Percentiles rank a stretch among this genome's conserved stretches.
phyloP scores from a whole-genome alignment of 2,888 invertebrate species.

The Lasioglossum zephyrum region DNA sequence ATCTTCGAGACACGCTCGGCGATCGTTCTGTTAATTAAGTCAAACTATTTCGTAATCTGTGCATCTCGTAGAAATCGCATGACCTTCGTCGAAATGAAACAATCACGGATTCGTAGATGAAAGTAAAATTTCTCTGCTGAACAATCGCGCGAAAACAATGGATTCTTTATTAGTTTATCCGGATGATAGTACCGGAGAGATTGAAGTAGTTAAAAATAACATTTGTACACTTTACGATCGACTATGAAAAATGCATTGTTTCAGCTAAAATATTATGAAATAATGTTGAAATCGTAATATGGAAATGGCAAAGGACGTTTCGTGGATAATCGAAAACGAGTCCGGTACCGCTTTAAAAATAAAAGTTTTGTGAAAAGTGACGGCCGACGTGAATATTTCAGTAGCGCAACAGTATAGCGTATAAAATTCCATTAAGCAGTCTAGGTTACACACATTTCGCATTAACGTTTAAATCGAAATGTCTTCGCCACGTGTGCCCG shows the following conservation, averaged over 20 bases:
- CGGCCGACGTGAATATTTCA: slow-evolving; percentile 1
- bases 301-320: background rate
- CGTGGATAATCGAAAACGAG: background rate
- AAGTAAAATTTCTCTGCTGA: background rate
- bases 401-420: background rate
- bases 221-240: background rate
- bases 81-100: background rate
- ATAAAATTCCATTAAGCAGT: slow-evolving; percentile 14
- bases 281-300: background rate
- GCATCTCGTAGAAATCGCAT: background rate
- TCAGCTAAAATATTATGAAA: background rate
- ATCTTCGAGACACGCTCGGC: background rate
- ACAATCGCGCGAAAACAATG: background rate
- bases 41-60: background rate
- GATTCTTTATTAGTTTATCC: background rate
- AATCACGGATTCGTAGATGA: background rate
- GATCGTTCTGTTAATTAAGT: background rate
- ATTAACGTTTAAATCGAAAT: slow-evolving; percentile 14
- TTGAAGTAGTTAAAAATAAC: background rate
- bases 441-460: slow-evolving; percentile 14
- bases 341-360: background rate
- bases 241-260: no score
- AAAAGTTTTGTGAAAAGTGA: background rate
- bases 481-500: background rate
- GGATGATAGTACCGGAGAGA: background rate